phyloP scores from a whole-genome alignment of 2,888 invertebrate genomes.

The Pocota personata region DNA sequence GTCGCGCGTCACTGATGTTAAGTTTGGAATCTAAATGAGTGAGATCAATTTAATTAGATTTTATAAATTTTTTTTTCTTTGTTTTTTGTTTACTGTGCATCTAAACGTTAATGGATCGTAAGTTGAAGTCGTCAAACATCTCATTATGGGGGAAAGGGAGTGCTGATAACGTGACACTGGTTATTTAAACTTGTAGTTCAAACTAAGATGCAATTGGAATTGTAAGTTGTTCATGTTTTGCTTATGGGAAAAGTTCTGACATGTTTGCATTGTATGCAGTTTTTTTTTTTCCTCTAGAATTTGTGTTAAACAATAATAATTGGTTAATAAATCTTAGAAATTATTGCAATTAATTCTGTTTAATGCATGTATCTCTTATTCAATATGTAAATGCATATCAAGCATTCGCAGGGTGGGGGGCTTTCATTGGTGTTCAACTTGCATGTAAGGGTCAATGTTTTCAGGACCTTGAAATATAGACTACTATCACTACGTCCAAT shows the following conservation, averaged over 20 bases:
- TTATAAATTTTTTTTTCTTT: not conserved
- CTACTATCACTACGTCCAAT: too few relatives aligned
- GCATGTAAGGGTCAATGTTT: too few relatives aligned
- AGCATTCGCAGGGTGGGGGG: too few relatives aligned
- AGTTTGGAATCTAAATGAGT: constrained; percentile 13
- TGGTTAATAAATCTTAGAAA: not conserved
- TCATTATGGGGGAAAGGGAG: not conserved
- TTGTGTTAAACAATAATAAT: not conserved
- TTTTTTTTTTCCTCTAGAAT: too few relatives aligned
- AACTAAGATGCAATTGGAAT: not conserved
- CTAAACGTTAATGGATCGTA: not conserved
- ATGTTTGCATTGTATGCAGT: not conserved
- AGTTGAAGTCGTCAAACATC: not conserved
- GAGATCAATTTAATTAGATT: constrained; percentile 2
- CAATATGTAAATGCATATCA: not conserved
- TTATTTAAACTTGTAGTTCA: not conserved
- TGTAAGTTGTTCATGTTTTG: not conserved
- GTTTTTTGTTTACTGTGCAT: not conserved
- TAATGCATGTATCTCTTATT: not conserved
- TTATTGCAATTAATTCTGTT: not conserved
- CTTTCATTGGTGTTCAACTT: too few relatives aligned
- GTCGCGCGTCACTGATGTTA: constrained; percentile 33
- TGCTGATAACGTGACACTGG: not conserved
- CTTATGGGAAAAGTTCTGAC: not conserved
- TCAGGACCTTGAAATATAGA: too few relatives aligned